phyloP scores from a whole-genome alignment of 2,888 invertebrate species.

The Coelogynopora nodosa region DNA sequence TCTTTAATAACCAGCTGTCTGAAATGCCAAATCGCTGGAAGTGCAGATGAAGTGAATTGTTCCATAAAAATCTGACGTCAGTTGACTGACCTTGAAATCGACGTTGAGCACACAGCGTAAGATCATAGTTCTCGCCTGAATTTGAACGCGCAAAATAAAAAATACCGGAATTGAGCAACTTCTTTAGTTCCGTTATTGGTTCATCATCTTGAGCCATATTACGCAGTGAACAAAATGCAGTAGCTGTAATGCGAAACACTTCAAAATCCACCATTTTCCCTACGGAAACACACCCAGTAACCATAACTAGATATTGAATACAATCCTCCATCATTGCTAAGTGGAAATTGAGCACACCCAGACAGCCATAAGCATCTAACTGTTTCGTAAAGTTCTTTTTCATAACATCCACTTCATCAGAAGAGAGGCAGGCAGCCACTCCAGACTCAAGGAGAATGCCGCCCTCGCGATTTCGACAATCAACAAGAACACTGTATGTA shows the following conservation, averaged over 20 bases:
- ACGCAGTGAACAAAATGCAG: slow-evolving; percentile 77
- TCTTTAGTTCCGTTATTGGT: slow-evolving; percentile 63
- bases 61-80: slow-evolving; percentile 97
- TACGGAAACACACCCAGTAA: slow-evolving; percentile 90
- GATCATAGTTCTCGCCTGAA: slow-evolving; percentile 68
- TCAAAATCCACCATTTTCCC: slow-evolving; percentile 91
- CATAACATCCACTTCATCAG: slow-evolving; percentile 81
- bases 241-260: slow-evolving; percentile 87
- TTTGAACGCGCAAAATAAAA: slow-evolving; percentile 88
- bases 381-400: slow-evolving; percentile 84
- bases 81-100: slow-evolving; percentile 85
- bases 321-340: slow-evolving; percentile 65
- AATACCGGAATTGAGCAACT: slow-evolving; percentile 91
- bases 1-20: slow-evolving; percentile 82
- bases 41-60: slow-evolving; percentile 88
- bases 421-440: slow-evolving; percentile 79
- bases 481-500: slow-evolving; percentile 82
- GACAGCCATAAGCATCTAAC: slow-evolving; percentile 87
- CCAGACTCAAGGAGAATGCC: slow-evolving; percentile 85
- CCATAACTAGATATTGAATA: slow-evolving; percentile 81
- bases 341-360: slow-evolving; percentile 72
- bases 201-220: slow-evolving; percentile 21
- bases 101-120: slow-evolving; percentile 82
- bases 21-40: slow-evolving; percentile 84
- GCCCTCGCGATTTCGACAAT: slow-evolving; percentile 79